phyloP scores from a whole-genome alignment of 2,113 vertebrate genomes.

The Pseudolaguvia tuberculata region DNA sequence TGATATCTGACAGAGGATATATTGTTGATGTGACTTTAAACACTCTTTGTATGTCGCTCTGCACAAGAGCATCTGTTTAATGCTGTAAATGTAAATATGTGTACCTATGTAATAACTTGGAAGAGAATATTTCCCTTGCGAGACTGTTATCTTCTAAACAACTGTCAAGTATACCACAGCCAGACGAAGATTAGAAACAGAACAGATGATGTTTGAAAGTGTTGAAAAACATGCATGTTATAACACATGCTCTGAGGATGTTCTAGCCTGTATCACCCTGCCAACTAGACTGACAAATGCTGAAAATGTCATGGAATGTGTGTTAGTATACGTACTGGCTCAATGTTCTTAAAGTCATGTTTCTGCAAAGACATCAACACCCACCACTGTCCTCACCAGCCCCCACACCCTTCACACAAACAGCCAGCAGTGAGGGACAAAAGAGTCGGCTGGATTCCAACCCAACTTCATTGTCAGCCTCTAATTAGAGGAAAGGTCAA shows the following conservation, averaged over 20 bases:
- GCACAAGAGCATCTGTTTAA: no score
- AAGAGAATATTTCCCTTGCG: conserved; percentile 23
- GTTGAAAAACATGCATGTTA: not conserved
- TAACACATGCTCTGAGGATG: not conserved
- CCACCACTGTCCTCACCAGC: not conserved
- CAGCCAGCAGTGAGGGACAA: conserved; percentile 29
- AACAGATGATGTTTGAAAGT: not conserved
- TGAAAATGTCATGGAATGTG: not conserved
- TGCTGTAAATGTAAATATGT: no score
- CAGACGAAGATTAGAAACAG: not conserved
- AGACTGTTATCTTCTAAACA: conserved; percentile 46
- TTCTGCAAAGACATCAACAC: conserved; percentile 20
- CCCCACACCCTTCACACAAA: not conserved
- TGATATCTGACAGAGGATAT: conserved; percentile 13
- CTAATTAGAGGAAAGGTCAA: conserved; percentile 50
- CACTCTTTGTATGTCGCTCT: no score
- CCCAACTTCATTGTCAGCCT: conserved; percentile 30
- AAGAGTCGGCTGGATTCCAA: conserved; percentile 4
- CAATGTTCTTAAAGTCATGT: conserved; percentile 6
- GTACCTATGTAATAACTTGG: conserved; percentile 22
- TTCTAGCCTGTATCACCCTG: not conserved
- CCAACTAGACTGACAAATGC: not conserved
- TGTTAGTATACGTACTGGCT: not conserved
- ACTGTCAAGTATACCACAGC: conserved; percentile 11
- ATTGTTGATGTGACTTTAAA: no score